phyloP scores from a whole-genome alignment of 2,888 invertebrate species.

The Noctua janthe region DNA sequence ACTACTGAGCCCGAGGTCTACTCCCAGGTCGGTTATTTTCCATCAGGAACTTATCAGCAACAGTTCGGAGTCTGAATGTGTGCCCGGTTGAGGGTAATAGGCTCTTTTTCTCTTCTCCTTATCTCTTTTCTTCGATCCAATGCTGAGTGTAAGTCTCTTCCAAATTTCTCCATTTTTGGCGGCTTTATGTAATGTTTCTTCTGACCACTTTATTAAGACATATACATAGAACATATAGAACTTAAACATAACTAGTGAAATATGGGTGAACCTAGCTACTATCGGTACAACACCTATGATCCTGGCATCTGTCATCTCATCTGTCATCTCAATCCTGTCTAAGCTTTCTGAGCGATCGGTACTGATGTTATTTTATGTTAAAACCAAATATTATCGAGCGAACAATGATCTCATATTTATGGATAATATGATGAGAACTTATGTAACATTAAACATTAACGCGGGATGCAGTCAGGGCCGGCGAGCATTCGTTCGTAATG shows the following conservation, averaged over 20 bases:
- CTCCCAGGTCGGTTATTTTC: no score
- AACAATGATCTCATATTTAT: conserved; percentile 23
- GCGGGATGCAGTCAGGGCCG: not conserved
- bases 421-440: not conserved
- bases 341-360: not conserved
- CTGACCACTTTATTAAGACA: not conserved
- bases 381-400: not conserved
- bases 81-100: not conserved
- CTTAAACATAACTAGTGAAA: no score
- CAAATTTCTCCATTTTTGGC: not conserved
- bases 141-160: not conserved
- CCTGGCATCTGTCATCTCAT: not conserved
- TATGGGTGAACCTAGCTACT: no score
- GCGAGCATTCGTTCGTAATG: not conserved
- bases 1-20: no score
- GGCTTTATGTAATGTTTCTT: not conserved
- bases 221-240: no score
- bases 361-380: not conserved
- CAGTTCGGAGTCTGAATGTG: not conserved
- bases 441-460: not conserved
- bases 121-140: no score
- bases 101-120: not conserved
- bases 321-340: not conserved
- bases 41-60: not conserved
- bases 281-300: not conserved